Base-by-base conservation (phyloP, 2,113 vertebrate genomes). In the Pycnonotus jocosus region DNA sequence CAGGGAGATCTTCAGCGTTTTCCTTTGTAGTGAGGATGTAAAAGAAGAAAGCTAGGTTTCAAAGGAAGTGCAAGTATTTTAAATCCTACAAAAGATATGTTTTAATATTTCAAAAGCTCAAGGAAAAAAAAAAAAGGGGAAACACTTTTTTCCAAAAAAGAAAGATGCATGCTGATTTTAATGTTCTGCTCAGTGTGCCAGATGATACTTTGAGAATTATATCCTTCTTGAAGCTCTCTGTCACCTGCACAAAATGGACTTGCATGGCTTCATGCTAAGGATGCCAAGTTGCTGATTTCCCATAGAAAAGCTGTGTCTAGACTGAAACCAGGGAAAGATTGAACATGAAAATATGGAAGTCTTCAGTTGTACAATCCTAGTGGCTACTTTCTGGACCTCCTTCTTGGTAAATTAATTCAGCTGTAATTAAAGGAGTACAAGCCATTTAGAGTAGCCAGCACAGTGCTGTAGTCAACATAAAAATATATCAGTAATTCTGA, bases 41-140 rank as follows among this genome's bases (percentile, higher is more conserved):
- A 90, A 77, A 51, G 47, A 88, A 77, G 42, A 81, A 85, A 76
- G 23, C 5, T 47, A 33, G 15, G 27, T 92, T 50, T 86, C 40
- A 82, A 44, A 86, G 47, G 35, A 62, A 68, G 23, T 64, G 13
- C 5, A 54, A 45, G 11, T 68, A 45, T 54, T 90, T 82, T 78
- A 88, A 85, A 81, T 60, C 48, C 14, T 69, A n/a, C 4, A 14
- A 92, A 84, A n/a, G 28, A 44, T 2, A 5, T 42, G 31, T 68
- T 77, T 80, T 38, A 54, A 24, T 30, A 54, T 82, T 57, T 74
- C 28, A 68, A 64, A 91, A 88, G 16, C 27, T 71, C 17, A n/a
- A 15, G 4, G 0, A 1, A 2, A 27, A 6, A 45, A 22, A 22
- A 37, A 18, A 38, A 66, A 50, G 6, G 53, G 17, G 8, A 6